These are phyloP conservation scores for Lophochroa leadbeateri DNA, from an alignment of 2,113 vertebrate genomes.

Conservation along the genomic window DNA sequence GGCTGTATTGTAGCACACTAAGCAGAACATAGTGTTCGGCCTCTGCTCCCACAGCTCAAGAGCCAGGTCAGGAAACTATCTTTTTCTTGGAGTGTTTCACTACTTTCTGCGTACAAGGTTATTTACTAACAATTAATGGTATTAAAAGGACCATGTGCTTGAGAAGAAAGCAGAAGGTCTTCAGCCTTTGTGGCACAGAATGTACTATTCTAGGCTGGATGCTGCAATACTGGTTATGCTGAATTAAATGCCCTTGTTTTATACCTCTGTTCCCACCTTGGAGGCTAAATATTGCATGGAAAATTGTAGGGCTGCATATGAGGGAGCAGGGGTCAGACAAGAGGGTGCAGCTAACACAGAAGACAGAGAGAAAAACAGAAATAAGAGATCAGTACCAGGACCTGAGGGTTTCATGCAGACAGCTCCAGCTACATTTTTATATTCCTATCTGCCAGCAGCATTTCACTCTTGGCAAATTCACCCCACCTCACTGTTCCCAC, in stretches of 20 bases:
- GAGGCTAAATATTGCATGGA: neutral
- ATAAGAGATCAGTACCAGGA: neutral
- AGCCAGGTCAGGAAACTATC: too few relatives aligned
- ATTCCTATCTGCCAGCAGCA: neutral
- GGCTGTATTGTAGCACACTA: too few relatives aligned
- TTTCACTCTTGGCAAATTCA: neutral
- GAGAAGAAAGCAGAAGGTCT: neutral
- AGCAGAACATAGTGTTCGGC: too few relatives aligned
- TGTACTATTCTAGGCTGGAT: neutral
- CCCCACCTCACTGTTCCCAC: neutral
- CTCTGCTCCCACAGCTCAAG: too few relatives aligned
- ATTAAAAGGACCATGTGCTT: fast-evolving
- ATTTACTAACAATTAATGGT: neutral
- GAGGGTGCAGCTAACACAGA: neutral
- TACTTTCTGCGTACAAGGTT: neutral
- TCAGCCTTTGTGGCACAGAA: neutral
- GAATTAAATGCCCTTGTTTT: neutral
- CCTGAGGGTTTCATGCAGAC: neutral
- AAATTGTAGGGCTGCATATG: neutral
- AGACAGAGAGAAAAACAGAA: neutral
- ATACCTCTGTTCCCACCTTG: neutral
- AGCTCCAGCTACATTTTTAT: neutral
- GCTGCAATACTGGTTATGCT: neutral
- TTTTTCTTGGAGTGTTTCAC: slow-evolving; percentile 7
- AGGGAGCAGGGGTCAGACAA: neutral